Evolutionary conservation across 2,113 vertebrate genomes (phyloP), one percentile per base, ranked within the genome.

Genomic region (Strix uralensis): DNA sequence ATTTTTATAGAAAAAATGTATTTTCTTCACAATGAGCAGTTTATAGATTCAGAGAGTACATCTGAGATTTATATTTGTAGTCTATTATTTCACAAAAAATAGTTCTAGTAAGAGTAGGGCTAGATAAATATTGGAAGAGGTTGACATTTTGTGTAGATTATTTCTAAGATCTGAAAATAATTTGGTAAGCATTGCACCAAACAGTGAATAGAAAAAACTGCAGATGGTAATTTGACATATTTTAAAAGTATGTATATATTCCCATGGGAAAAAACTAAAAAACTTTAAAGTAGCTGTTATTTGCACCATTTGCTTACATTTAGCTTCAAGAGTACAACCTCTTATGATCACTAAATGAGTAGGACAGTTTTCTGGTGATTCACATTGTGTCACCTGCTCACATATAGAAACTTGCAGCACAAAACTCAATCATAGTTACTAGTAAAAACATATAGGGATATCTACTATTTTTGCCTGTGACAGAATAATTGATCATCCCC

Each of bases 1-100:
- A 91, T 49, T 84, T 94, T 63, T 46, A 84, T 34, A 71, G 75
- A 66, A 87, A 94, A 90, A 70, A 19, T 0, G 3, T 44, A 67
- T 90, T 93, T 96, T 86, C 77, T 88, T 88, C 82, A 72, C 77
- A 89, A 81, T 84, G 44, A 81, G 62, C 69, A 96, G 92, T 86
- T 94, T 94, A 94, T 78, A 81, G 95, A 96, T 94, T 75, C 77
- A 40, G 57, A 92, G 17, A 94, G 13, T 46, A 75, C 81, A 72
- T 86, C 36, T 86, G 73, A 59, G 88, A 95, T 89, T 96, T 94
- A 51, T 81, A 63, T 84, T 67, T 94, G 44, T 63, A 75, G 52
- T 38, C 61, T 90, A 73, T 93, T 86, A 80, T 78, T 88, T 72
- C 72, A 84, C 59, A 67, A 90, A 85, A 93, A 74, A 11, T 20